Base-by-base conservation (phyloP, 2,888 invertebrate genomes). In the Octonoba sinensis region DNA sequence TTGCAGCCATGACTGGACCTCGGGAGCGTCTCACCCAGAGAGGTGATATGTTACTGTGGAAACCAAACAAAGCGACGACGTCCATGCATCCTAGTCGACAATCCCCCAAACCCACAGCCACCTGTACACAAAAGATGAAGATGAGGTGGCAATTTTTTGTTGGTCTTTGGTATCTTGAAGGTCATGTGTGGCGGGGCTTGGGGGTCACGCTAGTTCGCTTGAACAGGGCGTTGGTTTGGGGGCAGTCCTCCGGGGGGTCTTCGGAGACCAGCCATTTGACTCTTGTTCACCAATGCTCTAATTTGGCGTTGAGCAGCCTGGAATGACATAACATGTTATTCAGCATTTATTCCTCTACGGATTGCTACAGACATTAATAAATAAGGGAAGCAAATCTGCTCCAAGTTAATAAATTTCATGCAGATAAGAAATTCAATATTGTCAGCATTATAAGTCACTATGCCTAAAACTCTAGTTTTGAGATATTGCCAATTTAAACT, bases 291-390 rank as follows among this genome's bases (percentile, higher is more conserved):
- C 95, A 96, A 95, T 84, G 96, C 93, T 87, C 96, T 93, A 88
- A 96, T 96, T 89, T 96, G 93, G 86, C 96, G 92, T 90, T 96
- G 96, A 86, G 96, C 96, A 85, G 96, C 96, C 96, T 96, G 96
- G 87, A 96, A 95, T 89, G 36, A 36, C 11, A 8, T 6, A 36
- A n/a, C 3, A 11, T 36, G 96, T 51, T 4, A 46, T 3, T n/a
- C 12, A 72, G 22, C 22, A 60, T 24, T 60, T 60, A 13, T 56
- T 11, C 11, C 11, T 36, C 27, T 27, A 6, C 8, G 36, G 11
- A 36, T 36, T 36, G 36, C 36, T 36, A 36, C 8, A 36, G 36
- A 36, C n/a, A 36, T 27, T 2, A 27, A 27, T 27, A 27, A 2
- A 36, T 36, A 36, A 36, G 11, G 36, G 36, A 36, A 6, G 36